Conservation (phyloP, 2,888 invertebrate genomes). For the Uropetala carovei region DNA sequence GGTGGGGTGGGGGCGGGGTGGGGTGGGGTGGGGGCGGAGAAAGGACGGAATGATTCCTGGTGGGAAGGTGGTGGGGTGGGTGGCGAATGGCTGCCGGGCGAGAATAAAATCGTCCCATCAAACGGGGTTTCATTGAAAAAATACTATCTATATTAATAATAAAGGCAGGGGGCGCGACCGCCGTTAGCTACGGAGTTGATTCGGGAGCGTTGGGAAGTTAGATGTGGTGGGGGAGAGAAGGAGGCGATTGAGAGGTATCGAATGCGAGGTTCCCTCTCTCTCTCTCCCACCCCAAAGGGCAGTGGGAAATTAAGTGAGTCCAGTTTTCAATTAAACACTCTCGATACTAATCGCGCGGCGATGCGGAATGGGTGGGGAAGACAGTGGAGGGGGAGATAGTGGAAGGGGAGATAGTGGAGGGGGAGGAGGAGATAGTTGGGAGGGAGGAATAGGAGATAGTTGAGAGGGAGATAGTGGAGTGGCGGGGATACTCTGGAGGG, state of each 20-base stretch:
- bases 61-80: neutral
- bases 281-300: slow-evolving; percentile 2
- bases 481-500: neutral
- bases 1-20: neutral
- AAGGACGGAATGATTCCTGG: neutral
- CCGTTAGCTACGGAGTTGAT: neutral
- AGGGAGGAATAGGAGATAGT: neutral
- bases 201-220: neutral
- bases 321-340: slow-evolving; percentile 55
- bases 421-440: neutral
- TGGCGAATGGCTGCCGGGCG: neutral
- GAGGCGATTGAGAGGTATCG: neutral
- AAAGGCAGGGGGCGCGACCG: neutral
- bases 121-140: slow-evolving; percentile 48
- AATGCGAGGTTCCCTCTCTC: neutral
- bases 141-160: slow-evolving; percentile 57
- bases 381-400: neutral
- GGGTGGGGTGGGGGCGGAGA: neutral
- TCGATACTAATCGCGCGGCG: slow-evolving; percentile 45
- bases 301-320: slow-evolving; percentile 60
- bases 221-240: neutral
- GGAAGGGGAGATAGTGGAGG: neutral
- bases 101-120: slow-evolving; percentile 3
- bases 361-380: neutral
- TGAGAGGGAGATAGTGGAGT: neutral